Base-by-base conservation (phyloP, 2,888 invertebrate genomes). In the Argynnis bischoffii region DNA sequence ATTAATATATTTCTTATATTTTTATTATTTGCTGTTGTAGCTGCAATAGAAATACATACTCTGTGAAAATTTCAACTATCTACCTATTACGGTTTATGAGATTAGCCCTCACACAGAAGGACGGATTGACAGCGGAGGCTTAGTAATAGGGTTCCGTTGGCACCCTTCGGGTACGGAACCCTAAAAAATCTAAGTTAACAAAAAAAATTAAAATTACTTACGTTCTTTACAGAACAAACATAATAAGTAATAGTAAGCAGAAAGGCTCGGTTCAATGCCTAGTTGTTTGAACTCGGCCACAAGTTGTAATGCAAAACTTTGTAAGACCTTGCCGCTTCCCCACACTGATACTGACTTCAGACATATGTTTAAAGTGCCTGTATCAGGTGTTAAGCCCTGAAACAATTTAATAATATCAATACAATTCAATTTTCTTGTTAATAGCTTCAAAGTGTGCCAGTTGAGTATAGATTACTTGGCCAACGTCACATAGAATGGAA, bases 191-290 rank as follows among this genome's bases (percentile, higher is more conserved):
- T 2, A 50, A n/a, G 14, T 18, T 21, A 14, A 31, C 3, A 8
- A 31, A n/a, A 3, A 14, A 50, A 50, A 3, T 50, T 14, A 35
- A 18, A 31, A 26, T 46, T 63, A 90, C 94, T 94, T 86, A 94
- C 97, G 92, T 71, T 96, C 95, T 80, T 94, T 94, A 78, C 95
- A 96, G 81, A 95, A 96, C 57, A 95, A 93, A 60, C 93, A 93
- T 16, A 98, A 84, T 0, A 97, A 79, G 78, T 95, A 95, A 82
- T 95, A 95, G 89, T 96, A 98, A 0, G 96, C 94, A 0, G 95
- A 95, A 8, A 98, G 88, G 21, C 95, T 95, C 0, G 97, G 97
- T 77, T 95, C 93, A 31, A 98, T 94, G 13, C 94, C 95, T 0
- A 96, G 77, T 13, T 82, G 81, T 74, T 90, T 94, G 74, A 91